These are phyloP conservation scores for Dryomyza anilis DNA, from an alignment of 2,888 invertebrate species.

Conservation along the genomic window DNA sequence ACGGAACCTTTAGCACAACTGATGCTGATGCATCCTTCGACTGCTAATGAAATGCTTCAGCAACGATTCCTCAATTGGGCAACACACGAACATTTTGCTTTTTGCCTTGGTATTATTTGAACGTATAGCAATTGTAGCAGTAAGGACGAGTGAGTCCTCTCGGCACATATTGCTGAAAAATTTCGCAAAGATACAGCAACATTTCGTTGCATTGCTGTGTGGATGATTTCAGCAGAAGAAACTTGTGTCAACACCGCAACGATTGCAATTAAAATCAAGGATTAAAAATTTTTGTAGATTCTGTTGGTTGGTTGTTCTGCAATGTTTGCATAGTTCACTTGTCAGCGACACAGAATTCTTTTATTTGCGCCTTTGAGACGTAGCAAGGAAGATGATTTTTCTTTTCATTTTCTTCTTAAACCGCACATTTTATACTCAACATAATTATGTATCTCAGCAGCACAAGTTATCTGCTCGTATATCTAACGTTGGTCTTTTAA, in stretches of 20 bases:
- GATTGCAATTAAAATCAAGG: conserved; percentile 15
- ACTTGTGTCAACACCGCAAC: conserved; percentile 23
- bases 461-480: not conserved
- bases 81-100: not conserved
- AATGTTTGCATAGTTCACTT: conserved; percentile 4
- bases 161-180: no score
- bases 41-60: conserved; percentile 13
- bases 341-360: not conserved
- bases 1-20: conserved; percentile 38
- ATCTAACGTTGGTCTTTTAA: conserved; percentile 13
- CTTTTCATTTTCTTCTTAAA: no score
- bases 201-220: no score
- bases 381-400: not conserved
- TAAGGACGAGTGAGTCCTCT: not conserved
- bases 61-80: not conserved
- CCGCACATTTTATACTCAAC: no score
- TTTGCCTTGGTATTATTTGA: not conserved
- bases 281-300: not conserved
- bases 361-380: not conserved
- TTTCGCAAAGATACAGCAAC: no score
- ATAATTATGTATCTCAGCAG: conserved; percentile 9
- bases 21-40: not conserved
- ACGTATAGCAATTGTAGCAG: not conserved
- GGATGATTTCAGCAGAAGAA: not conserved
- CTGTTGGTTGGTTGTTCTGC: not conserved